phyloP scores from a whole-genome alignment of 1,140 invertebrate genomes.

The Pteromalus puparum region DNA sequence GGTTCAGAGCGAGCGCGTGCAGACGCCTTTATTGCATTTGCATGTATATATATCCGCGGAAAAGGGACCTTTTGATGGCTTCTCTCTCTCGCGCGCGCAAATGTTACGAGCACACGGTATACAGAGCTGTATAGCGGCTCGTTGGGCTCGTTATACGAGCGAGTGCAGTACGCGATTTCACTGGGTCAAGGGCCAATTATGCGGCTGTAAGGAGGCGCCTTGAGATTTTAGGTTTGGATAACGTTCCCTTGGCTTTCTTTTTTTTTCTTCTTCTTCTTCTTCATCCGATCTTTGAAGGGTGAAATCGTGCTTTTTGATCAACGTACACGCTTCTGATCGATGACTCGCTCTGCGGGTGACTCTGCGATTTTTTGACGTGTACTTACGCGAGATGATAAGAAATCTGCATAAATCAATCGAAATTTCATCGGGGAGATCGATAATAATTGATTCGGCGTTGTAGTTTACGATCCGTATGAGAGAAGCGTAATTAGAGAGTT shows the following conservation, averaged over 20 bases:
- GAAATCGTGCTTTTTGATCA: background rate
- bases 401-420: too few relatives aligned
- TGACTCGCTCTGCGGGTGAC: too few relatives aligned
- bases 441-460: too few relatives aligned
- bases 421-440: background rate
- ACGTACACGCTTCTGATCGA: background rate
- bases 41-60: slow-evolving; percentile 42
- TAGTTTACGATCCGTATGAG: too few relatives aligned
- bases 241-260: background rate
- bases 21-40: slow-evolving; percentile 50
- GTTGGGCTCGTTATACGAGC: slow-evolving; percentile 20
- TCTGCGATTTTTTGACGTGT: too few relatives aligned
- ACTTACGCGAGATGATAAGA: too few relatives aligned
- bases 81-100: background rate
- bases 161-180: slow-evolving; percentile 23
- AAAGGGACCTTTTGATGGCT: slow-evolving; percentile 50
- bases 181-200: slow-evolving; percentile 49
- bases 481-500: background rate
- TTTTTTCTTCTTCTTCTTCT: background rate
- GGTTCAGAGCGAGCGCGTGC: background rate
- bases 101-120: background rate
- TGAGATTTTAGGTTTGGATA: background rate
- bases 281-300: background rate
- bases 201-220: background rate
- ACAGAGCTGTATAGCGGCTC: slow-evolving; percentile 13